Evolutionary conservation across 2,797 vertebrate genomes (phyloP).

Genomic region (Rhadinocentrus ornatus): DNA sequence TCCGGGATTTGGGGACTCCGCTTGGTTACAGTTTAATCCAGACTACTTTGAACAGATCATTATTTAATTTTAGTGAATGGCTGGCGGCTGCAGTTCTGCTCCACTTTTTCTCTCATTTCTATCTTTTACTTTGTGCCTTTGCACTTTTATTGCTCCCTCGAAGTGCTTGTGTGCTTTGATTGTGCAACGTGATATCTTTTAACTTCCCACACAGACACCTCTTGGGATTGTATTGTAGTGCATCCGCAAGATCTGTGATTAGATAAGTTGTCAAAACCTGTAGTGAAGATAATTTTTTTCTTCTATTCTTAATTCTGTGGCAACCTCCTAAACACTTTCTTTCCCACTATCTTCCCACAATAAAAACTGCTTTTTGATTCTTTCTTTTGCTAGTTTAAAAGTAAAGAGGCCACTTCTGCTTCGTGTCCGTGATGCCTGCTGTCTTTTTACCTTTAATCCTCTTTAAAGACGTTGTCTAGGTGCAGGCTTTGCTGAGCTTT

Average conservation of each 20-base stretch:
- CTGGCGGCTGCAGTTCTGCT: not conserved
- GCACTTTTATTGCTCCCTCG: not conserved
- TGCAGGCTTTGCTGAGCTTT: constrained; percentile 35
- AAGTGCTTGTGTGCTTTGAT: not conserved
- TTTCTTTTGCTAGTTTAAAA: constrained; percentile 39
- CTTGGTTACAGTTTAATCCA: constrained; percentile 69
- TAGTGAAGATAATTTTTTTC: not conserved
- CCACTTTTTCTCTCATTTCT: not conserved
- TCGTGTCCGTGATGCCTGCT: constrained; percentile 62
- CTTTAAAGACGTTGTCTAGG: constrained; percentile 44
- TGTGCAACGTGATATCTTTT: constrained; percentile 9
- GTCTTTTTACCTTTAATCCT: constrained; percentile 60
- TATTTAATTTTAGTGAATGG: constrained; percentile 6
- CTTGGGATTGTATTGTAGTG: constrained; percentile 15
- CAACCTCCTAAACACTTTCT: not conserved
- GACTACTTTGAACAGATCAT: constrained; percentile 41
- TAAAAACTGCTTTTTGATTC: constrained; percentile 28
- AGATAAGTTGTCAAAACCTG: constrained; percentile 4
- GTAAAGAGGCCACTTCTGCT: constrained; percentile 52
- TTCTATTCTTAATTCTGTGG: not conserved
- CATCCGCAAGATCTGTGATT: constrained; percentile 20
- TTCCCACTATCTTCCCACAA: not conserved
- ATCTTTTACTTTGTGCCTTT: not conserved
- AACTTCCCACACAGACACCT: constrained; percentile 16
- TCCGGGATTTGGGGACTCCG: constrained; percentile 52